Evolutionary conservation across 2,888 invertebrate genomes (phyloP), one percentile per base, ranked within the genome.

Genomic region (Neoascia interrupta): DNA sequence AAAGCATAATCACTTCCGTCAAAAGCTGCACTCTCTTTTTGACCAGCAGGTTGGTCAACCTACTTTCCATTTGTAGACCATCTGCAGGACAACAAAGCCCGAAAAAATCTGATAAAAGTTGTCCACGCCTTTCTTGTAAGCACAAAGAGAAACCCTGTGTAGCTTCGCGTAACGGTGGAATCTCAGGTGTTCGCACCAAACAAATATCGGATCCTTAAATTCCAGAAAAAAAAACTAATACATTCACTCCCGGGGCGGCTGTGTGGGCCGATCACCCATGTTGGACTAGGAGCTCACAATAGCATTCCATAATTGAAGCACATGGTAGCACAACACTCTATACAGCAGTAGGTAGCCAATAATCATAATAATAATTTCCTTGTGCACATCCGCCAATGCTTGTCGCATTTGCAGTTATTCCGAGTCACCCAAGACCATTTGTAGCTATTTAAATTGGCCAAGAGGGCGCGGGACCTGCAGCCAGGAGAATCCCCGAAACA

Each of bases 291-390:
- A 8, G 18, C 39, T 39, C 72, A 61, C 61, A 72, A 73, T 54
- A 47, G 45, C 41, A 73, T 68, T 51, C 68, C 56, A 73, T 79
- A 73, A 79, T 79, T 79, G 79, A 73, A 41, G 45, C 54, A 34
- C 58, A 56, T 26, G 8, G 15, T 34, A 45, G 51, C 28, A 54
- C 41, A 43, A 54, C 64, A 26, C 8, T 8, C 26, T 26, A n/a
- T n/a, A 60, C 26, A 49, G 53, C 64, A 31, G 54, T 60, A 79
- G 66, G 68, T 61, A 73, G 72, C 61, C 79, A 79, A 79, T 79
- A 72, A 79, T 79, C 66, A 79, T 79, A 79, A 79, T 66, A 70
- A 70, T 79, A 79, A 79, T 73, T 73, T 79, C 51, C 61, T 61
- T 61, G 41, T 72, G 66, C 66, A 61, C 72, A 72, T 66, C 66